These are phyloP conservation scores for Drosophila infuscata DNA, from an alignment of 2,888 invertebrate genomes.

Conservation along the genomic window DNA sequence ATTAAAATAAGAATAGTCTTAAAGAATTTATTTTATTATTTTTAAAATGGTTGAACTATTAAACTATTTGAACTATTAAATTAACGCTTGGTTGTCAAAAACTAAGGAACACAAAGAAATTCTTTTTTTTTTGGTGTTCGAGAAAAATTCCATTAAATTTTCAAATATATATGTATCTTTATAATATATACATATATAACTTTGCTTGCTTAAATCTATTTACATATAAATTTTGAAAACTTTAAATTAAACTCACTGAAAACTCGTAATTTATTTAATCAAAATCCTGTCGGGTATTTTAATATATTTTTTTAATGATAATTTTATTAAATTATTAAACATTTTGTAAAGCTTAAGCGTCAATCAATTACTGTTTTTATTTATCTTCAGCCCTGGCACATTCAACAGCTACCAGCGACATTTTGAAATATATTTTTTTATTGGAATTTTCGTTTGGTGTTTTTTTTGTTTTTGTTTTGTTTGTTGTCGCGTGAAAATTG, in stretches of 20 bases:
- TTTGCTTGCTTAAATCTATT: too few relatives aligned
- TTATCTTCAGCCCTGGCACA: conserved; percentile 32
- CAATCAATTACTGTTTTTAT: neutral
- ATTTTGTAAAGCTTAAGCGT: neutral
- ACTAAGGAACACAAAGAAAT: neutral
- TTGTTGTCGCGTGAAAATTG: conserved; percentile 45
- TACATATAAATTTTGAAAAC: too few relatives aligned
- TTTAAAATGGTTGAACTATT: neutral
- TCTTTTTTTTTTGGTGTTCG: neutral
- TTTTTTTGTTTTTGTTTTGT: conserved; percentile 5
- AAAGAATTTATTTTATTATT: too few relatives aligned
- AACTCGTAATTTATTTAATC: neutral
- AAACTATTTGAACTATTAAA: too few relatives aligned
- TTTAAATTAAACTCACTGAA: too few relatives aligned
- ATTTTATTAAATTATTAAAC: neutral
- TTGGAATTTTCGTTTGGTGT: conserved; percentile 39
- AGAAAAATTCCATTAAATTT: neutral
- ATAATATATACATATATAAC: neutral
- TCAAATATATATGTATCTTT: accelerated
- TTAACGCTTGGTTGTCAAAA: neutral
- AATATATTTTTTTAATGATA: neutral
- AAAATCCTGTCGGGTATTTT: neutral
- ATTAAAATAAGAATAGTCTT: neutral
- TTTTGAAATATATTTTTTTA: conserved; percentile 47
- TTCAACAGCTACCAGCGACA: conserved; percentile 3